Percentiles rank a stretch among this genome's conserved stretches.
Conservation (phyloP, 2,797 vertebrate species). For the Austrolebias charrua region DNA sequence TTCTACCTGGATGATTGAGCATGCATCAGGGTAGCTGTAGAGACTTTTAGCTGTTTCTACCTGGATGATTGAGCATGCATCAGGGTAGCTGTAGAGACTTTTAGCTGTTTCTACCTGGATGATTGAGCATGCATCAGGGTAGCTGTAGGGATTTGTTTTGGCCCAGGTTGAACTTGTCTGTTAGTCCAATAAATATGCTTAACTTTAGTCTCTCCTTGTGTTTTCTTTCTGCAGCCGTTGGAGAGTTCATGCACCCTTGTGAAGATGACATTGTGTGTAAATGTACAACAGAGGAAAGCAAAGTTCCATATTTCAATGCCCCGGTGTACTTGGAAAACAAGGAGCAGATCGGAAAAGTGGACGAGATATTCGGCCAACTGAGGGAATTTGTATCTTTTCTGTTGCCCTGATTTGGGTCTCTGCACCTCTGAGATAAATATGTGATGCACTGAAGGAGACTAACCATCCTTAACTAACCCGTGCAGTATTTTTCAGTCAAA, state of each 20-base stretch:
- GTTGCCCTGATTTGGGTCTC: background rate
- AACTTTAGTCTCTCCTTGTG: conserved; percentile 4
- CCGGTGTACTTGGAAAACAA: conserved; percentile 98
- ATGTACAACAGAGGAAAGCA: conserved; percentile 93
- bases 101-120: too few relatives aligned
- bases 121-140: too few relatives aligned
- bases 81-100: too few relatives aligned
- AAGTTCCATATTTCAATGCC: conserved; percentile 98
- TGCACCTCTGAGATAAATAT: too few relatives aligned
- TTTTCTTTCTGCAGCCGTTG: conserved; percentile 79
- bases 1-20: too few relatives aligned
- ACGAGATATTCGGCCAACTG: conserved; percentile 97
- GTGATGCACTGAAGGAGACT: too few relatives aligned
- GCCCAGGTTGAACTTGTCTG: background rate
- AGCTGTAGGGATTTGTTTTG: background rate
- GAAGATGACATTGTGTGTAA: conserved; percentile 96
- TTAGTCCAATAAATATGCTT: too few relatives aligned
- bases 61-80: too few relatives aligned
- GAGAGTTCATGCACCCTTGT: conserved; percentile 96
- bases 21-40: too few relatives aligned
- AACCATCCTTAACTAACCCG: conserved; percentile 51
- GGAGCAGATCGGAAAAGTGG: conserved; percentile 97
- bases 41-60: too few relatives aligned
- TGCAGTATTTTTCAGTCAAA: conserved; percentile 98
- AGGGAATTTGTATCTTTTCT: conserved; percentile 97